Percentiles rank a stretch among this genome's conserved stretches.
These are phyloP conservation scores for Drosophila obscura DNA, from an alignment of 1,140 invertebrate genomes.

Conservation along the genomic window DNA sequence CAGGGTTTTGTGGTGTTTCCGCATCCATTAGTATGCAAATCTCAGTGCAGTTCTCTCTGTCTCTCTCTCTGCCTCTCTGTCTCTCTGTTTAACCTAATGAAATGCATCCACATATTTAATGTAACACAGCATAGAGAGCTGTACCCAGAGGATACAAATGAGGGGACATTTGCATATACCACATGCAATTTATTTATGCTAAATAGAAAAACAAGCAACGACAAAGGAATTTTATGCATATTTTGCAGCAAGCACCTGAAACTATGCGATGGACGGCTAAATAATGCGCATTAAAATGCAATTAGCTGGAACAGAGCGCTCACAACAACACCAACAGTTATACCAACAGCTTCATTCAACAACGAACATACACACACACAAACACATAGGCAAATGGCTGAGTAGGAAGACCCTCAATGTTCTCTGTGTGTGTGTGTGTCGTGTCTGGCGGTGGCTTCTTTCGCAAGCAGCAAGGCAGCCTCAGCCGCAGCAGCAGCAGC, in stretches of 20 bases:
- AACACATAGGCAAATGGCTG: constrained; percentile 41
- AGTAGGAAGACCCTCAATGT: constrained; percentile 48
- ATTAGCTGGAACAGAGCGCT: constrained; percentile 53
- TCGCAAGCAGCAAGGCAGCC: not conserved
- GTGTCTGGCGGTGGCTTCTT: constrained; percentile 16
- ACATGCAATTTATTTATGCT: constrained; percentile 54
- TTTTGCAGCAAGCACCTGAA: constrained; percentile 44
- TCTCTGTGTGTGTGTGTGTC: constrained; percentile 18
- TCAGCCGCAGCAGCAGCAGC: not conserved
- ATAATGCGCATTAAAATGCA: constrained; percentile 73
- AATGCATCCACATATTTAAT: constrained; percentile 58
- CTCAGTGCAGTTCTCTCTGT: not conserved
- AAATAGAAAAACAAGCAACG: constrained; percentile 40
- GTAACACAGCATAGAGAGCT: constrained; percentile 9
- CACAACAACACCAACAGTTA: not conserved
- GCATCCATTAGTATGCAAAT: constrained; percentile 39
- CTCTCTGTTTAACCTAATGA: constrained; percentile 37
- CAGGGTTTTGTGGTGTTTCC: not conserved
- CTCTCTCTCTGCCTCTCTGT: no score
- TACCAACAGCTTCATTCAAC: not conserved
- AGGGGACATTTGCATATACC: constrained; percentile 54
- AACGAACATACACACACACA: no score
- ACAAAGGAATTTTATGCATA: constrained; percentile 49
- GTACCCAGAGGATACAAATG: not conserved
- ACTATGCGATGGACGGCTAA: constrained; percentile 39